Evolutionary conservation across 2,797 vertebrate species (phyloP).

Genomic region (Propithecus deckenii): DNA sequence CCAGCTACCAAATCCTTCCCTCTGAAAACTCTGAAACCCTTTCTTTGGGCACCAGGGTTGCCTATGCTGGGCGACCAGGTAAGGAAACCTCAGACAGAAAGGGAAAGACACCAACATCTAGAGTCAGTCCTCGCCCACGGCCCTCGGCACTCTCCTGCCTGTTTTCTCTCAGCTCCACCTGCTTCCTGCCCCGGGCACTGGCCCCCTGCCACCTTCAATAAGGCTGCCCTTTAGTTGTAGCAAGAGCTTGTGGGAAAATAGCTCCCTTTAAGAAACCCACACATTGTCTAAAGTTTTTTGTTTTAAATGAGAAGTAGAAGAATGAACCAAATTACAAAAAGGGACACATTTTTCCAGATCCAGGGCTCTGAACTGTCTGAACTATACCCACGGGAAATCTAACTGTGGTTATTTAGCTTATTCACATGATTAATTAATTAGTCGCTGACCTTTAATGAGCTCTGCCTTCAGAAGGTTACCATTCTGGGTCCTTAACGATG

Average conservation of each 20-base stretch:
- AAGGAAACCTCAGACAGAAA: background rate
- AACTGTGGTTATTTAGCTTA: background rate
- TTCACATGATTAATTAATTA: background rate
- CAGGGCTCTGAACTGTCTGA: background rate
- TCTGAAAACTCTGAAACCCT: background rate
- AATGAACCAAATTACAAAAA: background rate
- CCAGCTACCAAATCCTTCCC: background rate
- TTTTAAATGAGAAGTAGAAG: background rate
- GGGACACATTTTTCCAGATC: background rate
- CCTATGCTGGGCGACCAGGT: background rate
- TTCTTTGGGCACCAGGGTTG: background rate
- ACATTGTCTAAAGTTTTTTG: background rate
- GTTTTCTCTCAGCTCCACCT: background rate
- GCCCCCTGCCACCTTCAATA: background rate
- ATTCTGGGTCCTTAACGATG: background rate
- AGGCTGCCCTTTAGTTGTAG: too few species aligned
- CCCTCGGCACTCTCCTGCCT: background rate
- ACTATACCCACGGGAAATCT: background rate
- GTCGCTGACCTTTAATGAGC: background rate
- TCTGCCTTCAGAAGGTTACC: background rate
- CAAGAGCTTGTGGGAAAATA: too few species aligned
- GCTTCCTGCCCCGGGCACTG: background rate
- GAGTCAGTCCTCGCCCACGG: fast-evolving
- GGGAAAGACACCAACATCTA: background rate
- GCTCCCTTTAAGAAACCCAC: background rate